Base-by-base conservation (phyloP, 2,113 vertebrate species). In the Cephalopholis sonnerati region DNA sequence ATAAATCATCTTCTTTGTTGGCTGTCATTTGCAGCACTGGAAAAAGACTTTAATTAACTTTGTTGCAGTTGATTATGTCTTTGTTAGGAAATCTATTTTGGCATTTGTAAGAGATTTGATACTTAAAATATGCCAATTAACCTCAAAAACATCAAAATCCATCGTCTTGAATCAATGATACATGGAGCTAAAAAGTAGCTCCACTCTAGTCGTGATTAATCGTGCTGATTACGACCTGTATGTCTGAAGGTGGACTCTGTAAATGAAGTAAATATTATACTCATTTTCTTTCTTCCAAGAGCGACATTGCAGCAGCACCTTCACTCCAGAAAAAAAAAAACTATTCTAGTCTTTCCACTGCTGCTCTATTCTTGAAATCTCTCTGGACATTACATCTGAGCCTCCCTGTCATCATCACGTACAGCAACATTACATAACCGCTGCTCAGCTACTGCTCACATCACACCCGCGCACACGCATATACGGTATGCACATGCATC, bases 351-450 rank as follows among this genome's bases (percentile, higher is more conserved):
- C 87, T 72, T 74, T 79, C 78, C 58, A 66, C 64, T 24, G 66
- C 58, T 22, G 73, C 50, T 86, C 86, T 90, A 84, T 86, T 90
- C 83, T 85, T 13, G 72, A 91, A 77, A 74, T 70, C 83, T 89
- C 76, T 62, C 27, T 25, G 63, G 82, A 76, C 81, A 72, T 88
- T 70, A 69, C 65, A 80, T 67, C 8, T 70, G 81, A 81, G 66
- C 81, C 67, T 46, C 39, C 9, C 54, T 71, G 64, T 67, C 83
- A 81, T 80, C 89, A 87, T 79, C 72, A 68, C 27, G 6, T 75
- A 82, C 66, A 83, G 88, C 77, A 82, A 75, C 74, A 88, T 92
- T 93, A 91, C 89, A 90, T 93, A 93, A 94, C 81, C 36, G 5
- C 54, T 51, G 71, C 70, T 29, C 39, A 16, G 16, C 29, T 7